These are phyloP conservation scores for Drosophila insularis DNA, from an alignment of 1,140 invertebrate genomes.

Conservation along the genomic window DNA sequence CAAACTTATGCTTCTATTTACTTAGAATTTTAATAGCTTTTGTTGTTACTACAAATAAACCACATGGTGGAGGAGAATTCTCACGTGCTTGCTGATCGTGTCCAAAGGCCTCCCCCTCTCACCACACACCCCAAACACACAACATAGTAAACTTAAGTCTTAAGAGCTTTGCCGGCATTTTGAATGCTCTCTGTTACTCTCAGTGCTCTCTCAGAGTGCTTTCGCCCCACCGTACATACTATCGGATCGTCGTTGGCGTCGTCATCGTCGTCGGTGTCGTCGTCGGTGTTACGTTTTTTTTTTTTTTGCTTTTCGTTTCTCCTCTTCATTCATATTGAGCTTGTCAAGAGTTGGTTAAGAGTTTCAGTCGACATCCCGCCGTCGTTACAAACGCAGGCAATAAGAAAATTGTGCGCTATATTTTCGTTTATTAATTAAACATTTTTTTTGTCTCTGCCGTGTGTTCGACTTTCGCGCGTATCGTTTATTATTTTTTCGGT, in stretches of 20 bases:
- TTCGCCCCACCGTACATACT: not conserved
- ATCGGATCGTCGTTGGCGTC: not conserved
- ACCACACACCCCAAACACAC: not conserved
- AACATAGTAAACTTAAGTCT: not conserved
- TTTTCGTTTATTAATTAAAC: conserved; percentile 23
- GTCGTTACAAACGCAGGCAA: conserved; percentile 37
- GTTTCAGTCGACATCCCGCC: conserved; percentile 38
- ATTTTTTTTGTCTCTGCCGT: conserved; percentile 12
- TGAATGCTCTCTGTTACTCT: not conserved
- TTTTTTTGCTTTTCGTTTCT: too few species aligned
- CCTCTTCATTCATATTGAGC: conserved; percentile 23
- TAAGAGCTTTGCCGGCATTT: conserved; percentile 6
- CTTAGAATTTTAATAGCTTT: not conserved
- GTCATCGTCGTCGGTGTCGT: conserved; percentile 1
- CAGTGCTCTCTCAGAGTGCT: not conserved
- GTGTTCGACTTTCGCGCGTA: not conserved
- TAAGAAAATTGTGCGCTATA: conserved; percentile 22
- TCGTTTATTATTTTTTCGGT: not conserved
- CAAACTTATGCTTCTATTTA: not conserved
- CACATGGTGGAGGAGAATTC: not conserved
- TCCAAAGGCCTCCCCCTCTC: too few species aligned
- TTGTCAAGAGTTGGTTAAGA: conserved; percentile 13
- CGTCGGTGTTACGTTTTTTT: conserved; percentile 20
- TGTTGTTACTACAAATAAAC: not conserved
- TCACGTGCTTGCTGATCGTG: conserved; percentile 3